Conservation (phyloP, 2,113 vertebrate species). For the Rhinolophus ferrumequinum region DNA sequence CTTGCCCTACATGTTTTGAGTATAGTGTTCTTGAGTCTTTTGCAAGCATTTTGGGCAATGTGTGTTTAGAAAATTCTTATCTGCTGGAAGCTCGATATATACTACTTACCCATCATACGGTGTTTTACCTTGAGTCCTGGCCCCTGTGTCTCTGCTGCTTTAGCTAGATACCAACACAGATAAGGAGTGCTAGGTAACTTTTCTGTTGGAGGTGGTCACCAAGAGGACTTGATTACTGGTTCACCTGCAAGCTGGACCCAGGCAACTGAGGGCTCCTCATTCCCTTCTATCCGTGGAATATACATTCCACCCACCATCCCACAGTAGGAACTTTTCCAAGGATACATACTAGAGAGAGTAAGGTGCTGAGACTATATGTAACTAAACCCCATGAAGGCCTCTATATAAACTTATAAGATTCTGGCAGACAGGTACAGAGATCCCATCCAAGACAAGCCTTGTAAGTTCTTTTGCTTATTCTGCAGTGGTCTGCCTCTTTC, state of each 20-base stretch:
- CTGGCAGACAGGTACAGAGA: background rate
- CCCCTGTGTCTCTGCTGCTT: background rate
- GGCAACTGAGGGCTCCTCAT: background rate
- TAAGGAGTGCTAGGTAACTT: background rate
- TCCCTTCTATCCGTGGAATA: background rate
- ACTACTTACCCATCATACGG: background rate
- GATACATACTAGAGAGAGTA: background rate
- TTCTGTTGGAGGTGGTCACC: background rate
- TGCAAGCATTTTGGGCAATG: background rate
- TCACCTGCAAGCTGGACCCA: background rate
- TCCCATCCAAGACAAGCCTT: background rate
- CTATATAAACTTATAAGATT: background rate
- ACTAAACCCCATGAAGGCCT: background rate
- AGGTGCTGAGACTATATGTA: background rate
- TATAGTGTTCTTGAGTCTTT: background rate
- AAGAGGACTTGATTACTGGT: background rate
- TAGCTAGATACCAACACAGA: background rate
- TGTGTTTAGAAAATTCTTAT: background rate
- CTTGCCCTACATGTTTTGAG: background rate
- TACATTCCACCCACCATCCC: background rate
- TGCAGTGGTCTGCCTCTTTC: background rate
- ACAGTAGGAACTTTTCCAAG: background rate
- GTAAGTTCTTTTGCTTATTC: background rate
- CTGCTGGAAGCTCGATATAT: background rate
- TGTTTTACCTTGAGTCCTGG: background rate